Evolutionary conservation across 2,888 invertebrate genomes (phyloP), one percentile per base, ranked within the genome.

Genomic region (Hirtodrosophila cameraria): DNA sequence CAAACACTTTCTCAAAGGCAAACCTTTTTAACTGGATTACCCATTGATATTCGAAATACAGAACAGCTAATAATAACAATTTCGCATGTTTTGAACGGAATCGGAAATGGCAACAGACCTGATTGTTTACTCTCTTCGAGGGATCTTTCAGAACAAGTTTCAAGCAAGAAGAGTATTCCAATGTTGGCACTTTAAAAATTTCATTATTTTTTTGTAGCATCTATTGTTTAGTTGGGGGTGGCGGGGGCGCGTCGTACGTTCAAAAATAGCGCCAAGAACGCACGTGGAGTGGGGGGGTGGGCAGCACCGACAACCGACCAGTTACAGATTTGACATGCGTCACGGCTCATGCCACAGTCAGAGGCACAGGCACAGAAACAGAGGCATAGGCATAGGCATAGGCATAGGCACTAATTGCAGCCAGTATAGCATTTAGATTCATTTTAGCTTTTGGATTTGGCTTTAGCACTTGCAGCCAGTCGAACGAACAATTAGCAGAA

Each of bases 241-340:
- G 11, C 18, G 59, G 13, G 16, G 45, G 16, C 18, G 48, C 16
- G 48, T 55, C 33, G 30, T 33, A 52, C 6, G 27, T 38, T 42
- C 62, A 7, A 54, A 71, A 71, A 71, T 71, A 74, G 70, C 74
- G 42, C 57, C 36, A 73, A 49, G 39, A 39, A 16, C 20, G 45
- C 61, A 57, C 53, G 53, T 73, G 68, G 53, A 27, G 39, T 35
- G 49, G 46, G 52, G 27, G 6, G 18, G 18, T 20, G 33, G 50
- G 31, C n/a, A n/a, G n/a, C n/a, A n/a, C n/a, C n/a, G n/a, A n/a
- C n/a, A n/a, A n/a, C n/a, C n/a, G n/a, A 35, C 13, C 41, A 54
- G 70, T 72, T 70, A 64, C 64, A 75, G 64, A 75, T 64, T 69
- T 69, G 75, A 75, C 64, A 69, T 75, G 72, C 72, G 72, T 75